These are phyloP conservation scores for Cheilinus undulatus DNA, from an alignment of 2,113 vertebrate species.

Conservation along the genomic window DNA sequence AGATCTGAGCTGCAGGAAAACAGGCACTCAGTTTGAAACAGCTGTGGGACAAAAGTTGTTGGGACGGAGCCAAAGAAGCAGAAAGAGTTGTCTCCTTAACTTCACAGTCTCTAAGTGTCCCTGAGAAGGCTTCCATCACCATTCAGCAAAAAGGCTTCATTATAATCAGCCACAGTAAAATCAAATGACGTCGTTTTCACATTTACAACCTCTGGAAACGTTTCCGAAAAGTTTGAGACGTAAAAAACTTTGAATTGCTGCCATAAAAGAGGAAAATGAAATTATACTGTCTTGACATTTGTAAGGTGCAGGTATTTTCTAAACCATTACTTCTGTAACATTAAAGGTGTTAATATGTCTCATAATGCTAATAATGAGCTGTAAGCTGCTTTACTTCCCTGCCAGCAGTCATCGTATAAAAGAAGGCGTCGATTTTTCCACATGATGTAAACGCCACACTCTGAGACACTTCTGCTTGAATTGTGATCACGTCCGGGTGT, in stretches of 20 bases:
- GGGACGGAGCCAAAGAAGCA: no score
- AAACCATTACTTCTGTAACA: conserved; percentile 6
- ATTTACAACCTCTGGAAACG: neutral
- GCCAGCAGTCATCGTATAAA: conserved; percentile 7
- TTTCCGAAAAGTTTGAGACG: neutral
- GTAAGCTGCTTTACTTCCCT: conserved; percentile 20
- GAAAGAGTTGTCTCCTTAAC: no score
- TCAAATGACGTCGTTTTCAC: neutral
- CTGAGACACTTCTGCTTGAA: conserved; percentile 1
- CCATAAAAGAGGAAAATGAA: no score
- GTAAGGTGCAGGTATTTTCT: no score
- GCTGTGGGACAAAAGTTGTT: no score
- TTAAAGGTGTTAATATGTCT: conserved; percentile 26
- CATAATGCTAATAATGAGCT: conserved; percentile 7
- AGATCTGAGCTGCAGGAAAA: no score
- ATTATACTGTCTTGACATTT: neutral
- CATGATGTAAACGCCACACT: conserved; percentile 42
- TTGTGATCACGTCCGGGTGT: conserved; percentile 36
- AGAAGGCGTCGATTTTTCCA: conserved; percentile 30
- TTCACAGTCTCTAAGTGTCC: no score
- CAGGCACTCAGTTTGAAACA: no score
- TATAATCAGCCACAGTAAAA: no score
- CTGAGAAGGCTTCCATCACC: no score
- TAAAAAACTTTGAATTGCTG: neutral
- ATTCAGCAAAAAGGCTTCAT: no score